A percentile compares a stretch with the other conserved stretches of the same genome.
phyloP scores from a whole-genome alignment of 2,797 vertebrate genomes.

The Pampus argenteus region DNA sequence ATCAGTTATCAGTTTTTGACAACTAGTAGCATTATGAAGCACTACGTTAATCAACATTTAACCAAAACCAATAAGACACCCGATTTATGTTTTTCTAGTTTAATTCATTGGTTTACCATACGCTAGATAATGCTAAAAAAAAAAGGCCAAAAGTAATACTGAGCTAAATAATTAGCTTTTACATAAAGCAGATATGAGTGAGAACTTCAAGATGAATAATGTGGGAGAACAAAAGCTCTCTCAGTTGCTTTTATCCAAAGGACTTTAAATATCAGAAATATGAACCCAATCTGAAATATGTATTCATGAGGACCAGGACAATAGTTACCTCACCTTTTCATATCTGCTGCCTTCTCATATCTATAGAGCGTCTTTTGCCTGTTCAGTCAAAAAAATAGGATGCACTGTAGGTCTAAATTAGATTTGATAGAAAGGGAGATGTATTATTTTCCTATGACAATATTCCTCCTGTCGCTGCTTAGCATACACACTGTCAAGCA shows the following conservation, averaged over 20 bases:
- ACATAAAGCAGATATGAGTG: slow-evolving; percentile 47
- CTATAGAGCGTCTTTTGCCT: slow-evolving; percentile 60
- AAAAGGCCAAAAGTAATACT: slow-evolving; percentile 8
- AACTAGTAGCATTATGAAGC: no score
- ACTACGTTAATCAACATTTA: no score
- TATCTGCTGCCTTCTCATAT: slow-evolving; percentile 48
- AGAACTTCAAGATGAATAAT: slow-evolving; percentile 27
- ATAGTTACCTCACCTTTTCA: slow-evolving; percentile 65
- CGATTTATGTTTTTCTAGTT: neutral
- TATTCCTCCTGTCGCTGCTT: slow-evolving; percentile 44
- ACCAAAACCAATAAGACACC: no score
- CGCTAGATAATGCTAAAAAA: neutral
- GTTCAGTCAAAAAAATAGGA: slow-evolving; percentile 56
- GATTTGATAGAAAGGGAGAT: slow-evolving; percentile 63
- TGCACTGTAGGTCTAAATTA: slow-evolving; percentile 60
- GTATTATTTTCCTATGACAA: slow-evolving; percentile 53
- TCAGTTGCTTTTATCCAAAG: slow-evolving; percentile 22
- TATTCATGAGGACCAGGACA: slow-evolving; percentile 73
- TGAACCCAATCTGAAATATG: slow-evolving; percentile 72
- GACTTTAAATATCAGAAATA: slow-evolving; percentile 64
- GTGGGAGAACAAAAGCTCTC: slow-evolving; percentile 26
- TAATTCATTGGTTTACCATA: neutral
- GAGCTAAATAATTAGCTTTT: slow-evolving; percentile 44
- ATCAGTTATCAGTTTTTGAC: no score
- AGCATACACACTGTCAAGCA: slow-evolving; percentile 26